A percentile compares a stretch with the other conserved stretches of the same genome.
These are phyloP conservation scores for Orestias chungarensis DNA, from an alignment of 2,797 vertebrate genomes.

Conservation along the genomic window DNA sequence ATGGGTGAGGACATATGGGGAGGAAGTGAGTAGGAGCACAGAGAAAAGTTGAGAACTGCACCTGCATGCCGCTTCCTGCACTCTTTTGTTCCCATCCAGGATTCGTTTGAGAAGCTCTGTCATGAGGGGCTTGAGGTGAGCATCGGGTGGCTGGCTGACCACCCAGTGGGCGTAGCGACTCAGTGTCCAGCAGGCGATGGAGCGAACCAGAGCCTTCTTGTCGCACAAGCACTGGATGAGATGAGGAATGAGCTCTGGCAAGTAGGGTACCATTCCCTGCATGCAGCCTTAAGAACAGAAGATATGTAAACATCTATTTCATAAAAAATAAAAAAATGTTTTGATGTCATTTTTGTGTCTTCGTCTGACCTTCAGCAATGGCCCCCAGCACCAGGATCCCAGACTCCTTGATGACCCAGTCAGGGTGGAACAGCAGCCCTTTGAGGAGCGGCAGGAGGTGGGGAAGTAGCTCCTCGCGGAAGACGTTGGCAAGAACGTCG, in stretches of 20 bases:
- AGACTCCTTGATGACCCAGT: slow-evolving; percentile 96
- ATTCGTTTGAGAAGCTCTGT: slow-evolving; percentile 93
- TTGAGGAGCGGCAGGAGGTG: slow-evolving; percentile 91
- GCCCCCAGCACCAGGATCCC: slow-evolving; percentile 93
- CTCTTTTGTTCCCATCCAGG: slow-evolving; percentile 93
- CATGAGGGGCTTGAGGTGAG: slow-evolving; percentile 94
- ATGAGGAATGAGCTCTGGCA: slow-evolving; percentile 93
- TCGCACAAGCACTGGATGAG: slow-evolving; percentile 92
- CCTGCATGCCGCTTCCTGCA: slow-evolving; percentile 96
- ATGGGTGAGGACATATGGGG: not conserved
- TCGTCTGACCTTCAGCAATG: slow-evolving; percentile 86
- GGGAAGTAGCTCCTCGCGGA: slow-evolving; percentile 89
- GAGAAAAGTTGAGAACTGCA: slow-evolving; percentile 34
- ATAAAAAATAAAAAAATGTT: not conserved
- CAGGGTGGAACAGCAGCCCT: slow-evolving; percentile 91
- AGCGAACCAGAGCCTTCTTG: slow-evolving; percentile 94
- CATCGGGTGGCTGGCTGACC: slow-evolving; percentile 89
- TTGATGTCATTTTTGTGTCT: not conserved
- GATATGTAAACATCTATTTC: not conserved
- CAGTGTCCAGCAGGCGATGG: slow-evolving; percentile 96
- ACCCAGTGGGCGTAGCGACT: slow-evolving; percentile 98
- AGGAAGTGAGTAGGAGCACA: not conserved
- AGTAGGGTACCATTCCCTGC: slow-evolving; percentile 95
- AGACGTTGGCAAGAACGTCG: slow-evolving; percentile 90
- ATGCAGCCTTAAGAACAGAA: slow-evolving; percentile 84